These are phyloP conservation scores for Synergus umbraculus DNA, from an alignment of 2,888 invertebrate species.

Conservation along the genomic window DNA sequence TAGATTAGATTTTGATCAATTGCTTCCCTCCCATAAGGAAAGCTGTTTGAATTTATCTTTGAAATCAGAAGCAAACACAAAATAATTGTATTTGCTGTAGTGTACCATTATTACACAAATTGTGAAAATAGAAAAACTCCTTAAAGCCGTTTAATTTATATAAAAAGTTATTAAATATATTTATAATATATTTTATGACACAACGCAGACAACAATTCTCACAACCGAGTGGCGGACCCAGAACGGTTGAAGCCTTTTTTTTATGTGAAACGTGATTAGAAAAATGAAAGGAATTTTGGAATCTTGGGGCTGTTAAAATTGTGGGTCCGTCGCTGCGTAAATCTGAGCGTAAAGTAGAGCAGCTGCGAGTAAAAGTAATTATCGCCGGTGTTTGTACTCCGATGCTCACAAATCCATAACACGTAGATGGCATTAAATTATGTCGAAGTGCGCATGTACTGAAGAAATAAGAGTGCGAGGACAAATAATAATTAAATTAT, in stretches of 20 bases:
- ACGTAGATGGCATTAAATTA: constrained; percentile 60
- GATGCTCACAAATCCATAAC: constrained; percentile 78
- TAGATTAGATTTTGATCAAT: neutral
- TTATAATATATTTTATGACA: neutral
- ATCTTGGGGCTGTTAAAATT: neutral
- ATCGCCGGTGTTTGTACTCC: constrained; percentile 52
- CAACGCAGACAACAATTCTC: neutral
- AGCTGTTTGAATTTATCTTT: neutral
- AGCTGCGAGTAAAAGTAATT: constrained; percentile 56
- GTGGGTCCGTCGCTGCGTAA: constrained; percentile 32
- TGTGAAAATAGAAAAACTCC: neutral
- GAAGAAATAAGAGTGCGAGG: constrained; percentile 14
- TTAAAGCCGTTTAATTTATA: neutral
- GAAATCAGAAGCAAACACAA: neutral
- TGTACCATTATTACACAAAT: neutral
- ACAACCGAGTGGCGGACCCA: neutral
- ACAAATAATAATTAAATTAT: constrained; percentile 20
- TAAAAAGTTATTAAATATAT: neutral
- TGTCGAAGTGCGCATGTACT: constrained; percentile 24
- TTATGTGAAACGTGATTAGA: neutral
- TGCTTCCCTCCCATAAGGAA: too few species aligned
- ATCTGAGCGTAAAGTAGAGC: constrained; percentile 59
- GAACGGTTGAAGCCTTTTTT: neutral
- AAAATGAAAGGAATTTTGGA: neutral
- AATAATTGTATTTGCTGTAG: neutral